phyloP scores from a whole-genome alignment of 1,140 invertebrate genomes.

The Cydia pomonella region DNA sequence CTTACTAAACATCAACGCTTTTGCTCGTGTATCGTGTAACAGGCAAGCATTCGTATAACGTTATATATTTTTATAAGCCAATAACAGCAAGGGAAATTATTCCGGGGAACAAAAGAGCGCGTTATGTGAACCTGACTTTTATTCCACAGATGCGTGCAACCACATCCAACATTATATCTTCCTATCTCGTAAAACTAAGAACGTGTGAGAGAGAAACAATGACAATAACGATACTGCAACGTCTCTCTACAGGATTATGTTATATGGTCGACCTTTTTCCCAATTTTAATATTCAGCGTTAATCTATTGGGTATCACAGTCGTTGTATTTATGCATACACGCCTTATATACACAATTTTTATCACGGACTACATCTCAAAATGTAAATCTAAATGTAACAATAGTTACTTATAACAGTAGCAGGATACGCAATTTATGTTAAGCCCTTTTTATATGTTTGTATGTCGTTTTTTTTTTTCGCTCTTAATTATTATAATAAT shows the following conservation, averaged over 20 bases:
- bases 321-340: not conserved
- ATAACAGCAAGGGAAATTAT: conserved; percentile 16
- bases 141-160: not conserved
- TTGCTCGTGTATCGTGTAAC: too few species aligned
- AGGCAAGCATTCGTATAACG: too few species aligned
- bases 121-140: conserved; percentile 20
- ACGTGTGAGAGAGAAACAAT: not conserved
- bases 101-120: conserved; percentile 13
- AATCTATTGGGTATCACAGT: not conserved
- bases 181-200: not conserved
- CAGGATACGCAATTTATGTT: too few species aligned
- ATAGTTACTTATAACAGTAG: too few species aligned
- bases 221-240: not conserved
- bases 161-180: conserved; percentile 4
- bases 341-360: too few species aligned
- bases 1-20: too few species aligned
- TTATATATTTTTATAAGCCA: not conserved
- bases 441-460: too few species aligned
- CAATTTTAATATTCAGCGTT: conserved; percentile 8
- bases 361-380: too few species aligned
- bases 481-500: too few species aligned
- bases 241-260: not conserved
- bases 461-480: too few species aligned
- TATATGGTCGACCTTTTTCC: not conserved
- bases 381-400: not conserved